These are phyloP conservation scores for Coenonympha glycerion DNA, from an alignment of 2,888 invertebrate genomes.

Conservation along the genomic window DNA sequence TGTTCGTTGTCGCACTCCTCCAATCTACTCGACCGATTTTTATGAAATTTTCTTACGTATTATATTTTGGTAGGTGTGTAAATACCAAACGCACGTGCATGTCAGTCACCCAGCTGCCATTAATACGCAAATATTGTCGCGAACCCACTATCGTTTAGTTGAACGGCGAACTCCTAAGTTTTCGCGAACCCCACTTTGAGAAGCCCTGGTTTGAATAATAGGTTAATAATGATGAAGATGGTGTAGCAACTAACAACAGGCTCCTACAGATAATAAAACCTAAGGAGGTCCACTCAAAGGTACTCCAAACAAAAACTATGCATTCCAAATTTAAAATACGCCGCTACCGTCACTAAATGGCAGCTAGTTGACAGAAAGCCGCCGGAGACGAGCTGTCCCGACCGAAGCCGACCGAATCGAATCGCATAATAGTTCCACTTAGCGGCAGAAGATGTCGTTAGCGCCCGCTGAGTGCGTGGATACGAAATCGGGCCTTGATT, in stretches of 20 bases:
- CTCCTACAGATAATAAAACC: constrained; percentile 13
- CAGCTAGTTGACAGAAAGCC: constrained; percentile 58
- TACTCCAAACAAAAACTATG: constrained; percentile 31
- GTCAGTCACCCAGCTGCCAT: no score
- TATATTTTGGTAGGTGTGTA: no score
- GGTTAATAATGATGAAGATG: no score
- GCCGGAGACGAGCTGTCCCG: constrained; percentile 42
- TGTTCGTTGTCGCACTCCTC: no score
- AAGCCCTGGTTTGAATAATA: no score
- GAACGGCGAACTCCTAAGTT: no score
- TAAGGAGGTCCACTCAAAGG: constrained; percentile 22
- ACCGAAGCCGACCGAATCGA: constrained; percentile 49
- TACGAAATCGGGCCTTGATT: constrained; percentile 42
- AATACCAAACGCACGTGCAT: no score
- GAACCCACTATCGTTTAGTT: no score
- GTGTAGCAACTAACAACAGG: background rate
- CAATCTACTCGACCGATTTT: no score
- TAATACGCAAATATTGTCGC: no score
- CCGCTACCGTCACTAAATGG: constrained; percentile 65
- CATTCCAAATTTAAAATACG: constrained; percentile 63
- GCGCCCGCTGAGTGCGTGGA: constrained; percentile 63
- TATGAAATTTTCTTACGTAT: no score
- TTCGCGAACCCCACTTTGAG: no score
- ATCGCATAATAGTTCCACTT: constrained; percentile 70
- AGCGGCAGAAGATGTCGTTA: constrained; percentile 71